Evolutionary conservation across 2,888 invertebrate species (phyloP), one percentile per base, ranked within the genome.

Genomic region (Micoletzkya japonica): DNA sequence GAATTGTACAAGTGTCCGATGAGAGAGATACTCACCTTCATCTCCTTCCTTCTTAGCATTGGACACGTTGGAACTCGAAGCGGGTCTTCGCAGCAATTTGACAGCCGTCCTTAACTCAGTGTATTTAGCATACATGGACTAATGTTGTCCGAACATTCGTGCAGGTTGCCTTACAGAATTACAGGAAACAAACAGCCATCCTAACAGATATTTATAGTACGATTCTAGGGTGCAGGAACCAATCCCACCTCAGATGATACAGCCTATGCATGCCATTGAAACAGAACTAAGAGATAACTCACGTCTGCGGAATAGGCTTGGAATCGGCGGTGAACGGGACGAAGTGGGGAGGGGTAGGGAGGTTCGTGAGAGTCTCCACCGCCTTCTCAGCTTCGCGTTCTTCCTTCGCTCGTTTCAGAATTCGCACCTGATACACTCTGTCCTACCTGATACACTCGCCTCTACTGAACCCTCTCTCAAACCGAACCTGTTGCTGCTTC

Each of bases 381-480:
- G 30, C 14, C 50, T 63, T n/a, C n/a, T 44, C 63, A 28, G 63
- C 50, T 32, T 63, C 63, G n/a, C 63, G 49, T 32, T 63, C 39
- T 26, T 49, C 63, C 63, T 63, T 63, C 24, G 32, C 63, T 7
- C 63, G 63, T 36, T 63, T 63, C 17, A 63, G 63, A 37, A 63
- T 63, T 7, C 63, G 63, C 24, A 63, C 36, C 63, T 63, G n/a
- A 49, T 44, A 44, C 10, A 44, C 44, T 20, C 14, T 44, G 44
- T 44, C 20, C 20, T 20, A 44, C 20, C 20, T 20, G 20, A 44
- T 44, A 44, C 44, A 44, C 44, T 44, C 20, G 20, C n/a, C n/a
- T n/a, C n/a, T n/a, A n/a, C n/a, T n/a, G n/a, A n/a, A n/a, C n/a
- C n/a, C n/a, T n/a, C n/a, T 6, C 20, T 4, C 4, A 56, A 56